A percentile compares a stretch with the other conserved stretches of the same genome.
phyloP scores from a whole-genome alignment of 2,888 invertebrate genomes.

The Metallyticus violacea region DNA sequence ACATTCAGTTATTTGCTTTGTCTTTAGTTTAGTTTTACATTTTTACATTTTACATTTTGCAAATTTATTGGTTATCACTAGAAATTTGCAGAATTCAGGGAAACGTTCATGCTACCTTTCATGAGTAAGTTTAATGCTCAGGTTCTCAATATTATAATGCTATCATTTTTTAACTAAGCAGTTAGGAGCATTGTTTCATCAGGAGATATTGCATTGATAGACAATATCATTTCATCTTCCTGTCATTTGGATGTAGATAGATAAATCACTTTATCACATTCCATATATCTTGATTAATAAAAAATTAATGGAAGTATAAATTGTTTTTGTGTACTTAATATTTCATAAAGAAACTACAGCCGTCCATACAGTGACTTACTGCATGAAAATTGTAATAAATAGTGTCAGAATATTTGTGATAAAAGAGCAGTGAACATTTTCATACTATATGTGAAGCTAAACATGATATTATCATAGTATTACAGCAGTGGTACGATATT shows the following conservation, averaged over 20 bases:
- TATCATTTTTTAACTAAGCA: background rate
- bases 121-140: background rate
- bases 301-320: background rate
- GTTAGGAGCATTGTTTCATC: background rate
- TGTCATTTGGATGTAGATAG: background rate
- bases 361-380: background rate
- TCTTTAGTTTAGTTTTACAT: background rate
- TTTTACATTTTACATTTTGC: background rate
- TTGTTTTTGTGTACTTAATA: background rate
- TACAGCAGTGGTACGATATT: background rate
- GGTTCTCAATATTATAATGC: background rate
- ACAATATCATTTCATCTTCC: background rate
- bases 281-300: background rate
- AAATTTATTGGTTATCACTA: background rate
- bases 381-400: background rate
- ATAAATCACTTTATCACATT: background rate
- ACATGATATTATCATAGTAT: background rate
- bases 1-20: no score
- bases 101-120: background rate
- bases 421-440: background rate
- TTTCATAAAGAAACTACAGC: background rate
- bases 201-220: background rate
- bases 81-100: background rate
- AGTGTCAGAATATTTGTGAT: constrained; percentile 9
- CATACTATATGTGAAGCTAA: background rate